These are phyloP conservation scores for Microctonus brassicae DNA, from an alignment of 2,888 invertebrate genomes.

Conservation along the genomic window DNA sequence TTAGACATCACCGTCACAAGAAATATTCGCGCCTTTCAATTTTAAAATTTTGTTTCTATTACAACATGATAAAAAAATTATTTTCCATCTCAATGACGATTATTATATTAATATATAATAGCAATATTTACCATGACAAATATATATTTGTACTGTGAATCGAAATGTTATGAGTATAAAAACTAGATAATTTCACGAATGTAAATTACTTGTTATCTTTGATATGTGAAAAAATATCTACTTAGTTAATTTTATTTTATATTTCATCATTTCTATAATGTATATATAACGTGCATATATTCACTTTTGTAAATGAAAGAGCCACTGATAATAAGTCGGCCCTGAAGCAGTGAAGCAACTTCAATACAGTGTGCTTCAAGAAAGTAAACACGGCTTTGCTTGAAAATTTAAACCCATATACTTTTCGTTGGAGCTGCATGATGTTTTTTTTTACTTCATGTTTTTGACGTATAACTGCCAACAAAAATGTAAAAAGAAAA, in stretches of 20 bases:
- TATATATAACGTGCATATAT: background rate
- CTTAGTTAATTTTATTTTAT: background rate
- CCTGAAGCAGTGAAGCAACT: background rate
- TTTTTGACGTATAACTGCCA: no score
- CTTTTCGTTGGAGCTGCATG: background rate
- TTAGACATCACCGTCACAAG: background rate
- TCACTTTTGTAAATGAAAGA: background rate
- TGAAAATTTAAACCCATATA: background rate
- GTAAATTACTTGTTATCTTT: no score
- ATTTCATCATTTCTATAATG: background rate
- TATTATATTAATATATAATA: no score
- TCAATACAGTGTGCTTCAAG: background rate
- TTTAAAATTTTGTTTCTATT: background rate
- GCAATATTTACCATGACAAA: no score
- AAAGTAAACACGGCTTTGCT: background rate
- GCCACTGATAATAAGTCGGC: background rate
- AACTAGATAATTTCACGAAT: no score
- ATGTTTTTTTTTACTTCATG: no score
- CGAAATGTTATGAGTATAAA: no score
- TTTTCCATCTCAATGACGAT: no score
- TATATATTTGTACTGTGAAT: no score
- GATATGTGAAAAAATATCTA: constrained; percentile 1
- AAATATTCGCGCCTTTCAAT: background rate
- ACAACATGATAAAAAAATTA: no score
- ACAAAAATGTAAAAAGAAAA: no score